Evolutionary conservation across 1,140 invertebrate genomes (phyloP), one percentile per base, ranked within the genome.

Genomic region (Adelges cooleyi): DNA sequence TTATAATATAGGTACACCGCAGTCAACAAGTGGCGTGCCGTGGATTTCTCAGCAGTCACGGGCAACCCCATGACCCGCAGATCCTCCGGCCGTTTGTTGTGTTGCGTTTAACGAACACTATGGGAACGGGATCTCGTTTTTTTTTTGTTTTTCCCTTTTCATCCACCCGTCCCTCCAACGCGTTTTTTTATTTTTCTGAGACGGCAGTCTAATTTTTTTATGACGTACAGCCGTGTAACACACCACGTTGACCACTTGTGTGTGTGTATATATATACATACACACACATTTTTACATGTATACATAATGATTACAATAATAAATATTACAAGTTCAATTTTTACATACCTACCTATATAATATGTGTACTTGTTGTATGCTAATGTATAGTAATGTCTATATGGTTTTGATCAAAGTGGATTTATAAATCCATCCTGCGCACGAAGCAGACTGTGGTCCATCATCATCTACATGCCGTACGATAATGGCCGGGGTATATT

Each of bases 41-140:
- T 62, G 56, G 56, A 48, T 62, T 62, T 62, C 56, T 62, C 56
- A 46, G 56, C 56, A 62, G 56, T 62, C 56, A 18, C 56, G 56
- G 42, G 29, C 33, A 18, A 18, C 52, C n/a, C 23, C 42, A 20
- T 48, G 56, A 46, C 40, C 42, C 42, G 5, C 56, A 17, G 42
- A 42, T 46, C 42, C 53, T 27, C 53, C 22, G 53, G 53, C 36
- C 29, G 36, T n/a, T n/a, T n/a, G n/a, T n/a, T n/a, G n/a, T 18
- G 42, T 33, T 20, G 38, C 40, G 18, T 13, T 11, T 22, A 20
- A 42, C 53, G 56, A 48, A 62, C 56, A 62, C 56, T 62, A 62
- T 62, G 56, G 56, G 56, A 62, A 62, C 56, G 22, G 27, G 46
- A 46, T n/a, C 5, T 2, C 11, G 11, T 33, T 33, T 33, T 33